Conservation (phyloP, 35 echinoderm and acorn worm species). For the Anneissia japonica region DNA sequence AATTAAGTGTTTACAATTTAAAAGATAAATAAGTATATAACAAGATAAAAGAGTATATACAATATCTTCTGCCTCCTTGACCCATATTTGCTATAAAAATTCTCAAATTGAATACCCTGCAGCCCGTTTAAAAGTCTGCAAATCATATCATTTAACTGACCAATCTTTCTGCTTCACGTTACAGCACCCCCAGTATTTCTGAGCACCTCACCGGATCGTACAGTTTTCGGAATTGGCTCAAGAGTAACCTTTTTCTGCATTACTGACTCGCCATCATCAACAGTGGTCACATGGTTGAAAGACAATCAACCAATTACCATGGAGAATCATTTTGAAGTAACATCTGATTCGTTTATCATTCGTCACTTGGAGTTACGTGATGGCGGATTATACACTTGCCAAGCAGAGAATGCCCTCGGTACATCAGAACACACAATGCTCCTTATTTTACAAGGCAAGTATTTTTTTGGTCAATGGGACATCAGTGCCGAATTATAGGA, state of each 20-base stretch:
- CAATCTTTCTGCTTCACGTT: neutral
- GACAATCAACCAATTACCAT: conserved; percentile 28
- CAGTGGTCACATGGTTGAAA: conserved; percentile 57
- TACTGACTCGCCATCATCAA: conserved; percentile 51
- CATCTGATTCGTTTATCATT: conserved; percentile 48
- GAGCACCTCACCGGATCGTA: conserved; percentile 33
- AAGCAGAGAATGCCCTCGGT: conserved; percentile 65
- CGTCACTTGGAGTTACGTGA: conserved; percentile 33
- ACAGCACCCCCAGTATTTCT: conserved; percentile 77
- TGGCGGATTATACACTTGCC: conserved; percentile 63
- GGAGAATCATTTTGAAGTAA: conserved; percentile 25
- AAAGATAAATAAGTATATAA: too few relatives aligned
- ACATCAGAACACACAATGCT: conserved; percentile 29
- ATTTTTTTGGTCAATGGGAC: neutral
- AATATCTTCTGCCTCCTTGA: too few relatives aligned
- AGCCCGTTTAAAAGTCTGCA: too few relatives aligned
- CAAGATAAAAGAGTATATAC: too few relatives aligned
- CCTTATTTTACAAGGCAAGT: conserved; percentile 64
- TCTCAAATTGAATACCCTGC: too few relatives aligned
- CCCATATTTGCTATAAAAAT: too few relatives aligned
- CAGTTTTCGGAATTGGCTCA: conserved; percentile 39
- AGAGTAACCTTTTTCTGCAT: conserved; percentile 43
- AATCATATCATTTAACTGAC: too few relatives aligned
- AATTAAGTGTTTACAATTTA: too few relatives aligned
- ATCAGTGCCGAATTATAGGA: neutral